A percentile compares a stretch with the other conserved stretches of the same genome.
Conservation (phyloP, 2,888 invertebrate genomes). For the Liposcelis brunnea region DNA sequence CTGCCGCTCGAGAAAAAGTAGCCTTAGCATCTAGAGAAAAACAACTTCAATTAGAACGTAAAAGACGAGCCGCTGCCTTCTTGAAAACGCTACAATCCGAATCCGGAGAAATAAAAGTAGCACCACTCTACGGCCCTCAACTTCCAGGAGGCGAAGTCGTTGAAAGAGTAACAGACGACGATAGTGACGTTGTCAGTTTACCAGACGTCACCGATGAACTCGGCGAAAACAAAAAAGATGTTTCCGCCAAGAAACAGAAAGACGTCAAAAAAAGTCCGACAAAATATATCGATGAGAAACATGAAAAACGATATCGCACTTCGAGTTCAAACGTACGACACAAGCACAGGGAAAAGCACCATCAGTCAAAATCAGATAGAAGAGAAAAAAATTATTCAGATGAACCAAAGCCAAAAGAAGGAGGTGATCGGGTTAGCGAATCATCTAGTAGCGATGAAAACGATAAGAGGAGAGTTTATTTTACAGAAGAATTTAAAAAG, state of each 20-base stretch:
- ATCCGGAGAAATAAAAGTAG: constrained; percentile 9
- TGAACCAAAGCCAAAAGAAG: too few species aligned
- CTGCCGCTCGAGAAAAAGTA: constrained; percentile 37
- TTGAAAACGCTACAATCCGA: constrained; percentile 34
- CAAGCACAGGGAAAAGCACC: too few species aligned
- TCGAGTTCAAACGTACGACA: too few species aligned
- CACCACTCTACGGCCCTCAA: constrained; percentile 3
- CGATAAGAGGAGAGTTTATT: too few species aligned
- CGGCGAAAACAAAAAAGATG: background rate
- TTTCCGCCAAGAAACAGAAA: background rate
- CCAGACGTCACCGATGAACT: background rate
- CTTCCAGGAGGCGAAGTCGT: constrained; percentile 11
- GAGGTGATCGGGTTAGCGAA: too few species aligned
- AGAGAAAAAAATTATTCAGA: too few species aligned
- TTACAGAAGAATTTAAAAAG: too few species aligned
- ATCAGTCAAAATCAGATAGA: too few species aligned
- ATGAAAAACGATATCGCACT: too few species aligned
- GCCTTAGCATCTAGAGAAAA: constrained; percentile 33
- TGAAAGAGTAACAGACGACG: constrained; percentile 7
- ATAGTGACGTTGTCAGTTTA: background rate
- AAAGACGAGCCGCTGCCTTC: constrained; percentile 68
- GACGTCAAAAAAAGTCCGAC: too few species aligned
- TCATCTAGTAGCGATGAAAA: too few species aligned
- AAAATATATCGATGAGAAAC: too few species aligned
- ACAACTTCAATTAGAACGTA: constrained; percentile 52